phyloP scores from a whole-genome alignment of 2,888 invertebrate species.

The Taenaris catops region DNA sequence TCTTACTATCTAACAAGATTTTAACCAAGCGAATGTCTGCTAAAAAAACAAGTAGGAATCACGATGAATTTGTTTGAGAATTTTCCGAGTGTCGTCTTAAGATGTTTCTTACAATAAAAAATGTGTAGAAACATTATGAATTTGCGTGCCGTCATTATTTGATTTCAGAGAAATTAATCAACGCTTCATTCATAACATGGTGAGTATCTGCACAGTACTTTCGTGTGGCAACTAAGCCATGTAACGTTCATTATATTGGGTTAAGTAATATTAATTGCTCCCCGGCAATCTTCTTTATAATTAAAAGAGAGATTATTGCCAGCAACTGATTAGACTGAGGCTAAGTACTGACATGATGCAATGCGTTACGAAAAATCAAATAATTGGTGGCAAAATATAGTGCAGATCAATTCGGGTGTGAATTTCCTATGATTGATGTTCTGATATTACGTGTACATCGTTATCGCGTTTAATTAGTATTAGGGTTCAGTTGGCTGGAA shows the following conservation, averaged over 20 bases:
- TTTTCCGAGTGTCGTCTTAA: too few relatives aligned
- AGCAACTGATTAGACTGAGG: constrained; percentile 45
- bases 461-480: constrained; percentile 15
- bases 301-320: constrained; percentile 54
- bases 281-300: constrained; percentile 35
- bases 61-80: too few relatives aligned
- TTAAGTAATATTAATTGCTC: constrained; percentile 72
- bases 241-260: constrained; percentile 54
- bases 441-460: constrained; percentile 22
- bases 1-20: too few relatives aligned
- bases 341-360: constrained; percentile 46
- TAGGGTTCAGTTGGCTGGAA: constrained; percentile 12
- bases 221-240: constrained; percentile 39
- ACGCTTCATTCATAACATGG: constrained; percentile 5
- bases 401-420: constrained; percentile 29
- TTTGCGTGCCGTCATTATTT: neutral
- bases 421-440: constrained; percentile 38
- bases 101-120: too few relatives aligned
- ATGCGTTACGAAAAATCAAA: constrained; percentile 44
- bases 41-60: too few relatives aligned
- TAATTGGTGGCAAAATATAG: constrained; percentile 45
- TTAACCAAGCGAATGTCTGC: too few relatives aligned
- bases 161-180: neutral
- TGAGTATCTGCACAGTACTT: constrained; percentile 6
- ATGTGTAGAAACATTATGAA: too few relatives aligned